phyloP scores from a whole-genome alignment of 2,888 invertebrate species.

The Melieria picta region DNA sequence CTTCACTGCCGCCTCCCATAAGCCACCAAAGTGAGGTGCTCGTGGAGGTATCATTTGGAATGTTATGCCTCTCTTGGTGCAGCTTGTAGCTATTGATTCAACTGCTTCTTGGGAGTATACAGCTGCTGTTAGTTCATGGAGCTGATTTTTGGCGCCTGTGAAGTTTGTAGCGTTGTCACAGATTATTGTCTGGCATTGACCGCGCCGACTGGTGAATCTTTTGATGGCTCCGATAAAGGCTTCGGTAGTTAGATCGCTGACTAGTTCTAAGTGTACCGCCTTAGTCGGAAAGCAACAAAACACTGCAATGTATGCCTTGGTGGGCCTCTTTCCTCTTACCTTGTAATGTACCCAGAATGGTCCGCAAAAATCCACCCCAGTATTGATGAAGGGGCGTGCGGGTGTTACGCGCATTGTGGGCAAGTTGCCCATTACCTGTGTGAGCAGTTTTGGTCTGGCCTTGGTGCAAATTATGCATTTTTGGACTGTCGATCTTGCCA shows the following conservation, averaged over 20 bases:
- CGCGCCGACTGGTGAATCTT: conserved; percentile 24
- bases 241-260: conserved; percentile 32
- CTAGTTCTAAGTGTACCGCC: conserved; percentile 22
- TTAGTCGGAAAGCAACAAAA: conserved; percentile 23
- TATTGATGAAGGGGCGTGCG: conserved; percentile 18
- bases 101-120: too few relatives aligned
- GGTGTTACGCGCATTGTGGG: conserved; percentile 30
- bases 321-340: conserved; percentile 15
- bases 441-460: conserved; percentile 16
- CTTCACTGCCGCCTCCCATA: too few relatives aligned
- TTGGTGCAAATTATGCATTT: neutral
- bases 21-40: neutral
- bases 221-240: conserved; percentile 29
- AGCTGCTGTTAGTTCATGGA: too few relatives aligned
- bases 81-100: neutral
- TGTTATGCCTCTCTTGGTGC: neutral
- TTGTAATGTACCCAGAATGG: conserved; percentile 22
- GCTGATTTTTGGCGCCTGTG: too few relatives aligned
- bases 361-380: conserved; percentile 29
- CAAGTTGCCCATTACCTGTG: conserved; percentile 22
- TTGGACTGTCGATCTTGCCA: conserved; percentile 7
- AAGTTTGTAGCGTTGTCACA: too few relatives aligned
- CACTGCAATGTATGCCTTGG: conserved; percentile 24
- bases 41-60: neutral
- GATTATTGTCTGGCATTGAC: conserved; percentile 18